Evolutionary conservation across 2,888 invertebrate genomes (phyloP).

Genomic region (Lumbricus terrestris): DNA sequence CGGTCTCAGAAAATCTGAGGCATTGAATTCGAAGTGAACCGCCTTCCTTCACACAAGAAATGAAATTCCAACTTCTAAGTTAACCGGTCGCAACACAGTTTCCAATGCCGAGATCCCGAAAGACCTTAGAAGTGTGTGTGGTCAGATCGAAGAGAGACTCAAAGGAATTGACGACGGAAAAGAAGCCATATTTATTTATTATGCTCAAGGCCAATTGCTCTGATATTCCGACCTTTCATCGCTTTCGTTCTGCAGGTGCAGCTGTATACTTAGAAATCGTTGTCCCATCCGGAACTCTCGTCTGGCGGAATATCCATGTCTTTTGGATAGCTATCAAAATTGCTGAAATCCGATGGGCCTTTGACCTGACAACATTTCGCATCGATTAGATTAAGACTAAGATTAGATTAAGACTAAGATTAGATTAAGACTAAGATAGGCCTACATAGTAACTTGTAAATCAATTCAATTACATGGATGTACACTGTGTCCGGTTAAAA

Average conservation of each 20-base stretch:
- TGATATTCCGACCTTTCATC: background rate
- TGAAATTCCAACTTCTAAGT: background rate
- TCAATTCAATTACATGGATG: no score
- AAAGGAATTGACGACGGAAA: background rate
- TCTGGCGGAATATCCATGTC: conserved; percentile 88
- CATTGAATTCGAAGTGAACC: no score
- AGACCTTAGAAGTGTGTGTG: background rate
- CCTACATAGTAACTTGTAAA: background rate
- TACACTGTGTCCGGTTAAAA: no score
- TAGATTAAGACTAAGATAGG: background rate
- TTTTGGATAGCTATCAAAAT: conserved; percentile 98
- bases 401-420: background rate
- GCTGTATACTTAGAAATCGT: conserved; percentile 72
- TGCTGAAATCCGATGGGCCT: conserved; percentile 82
- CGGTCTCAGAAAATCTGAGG: background rate
- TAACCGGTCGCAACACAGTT: no score
- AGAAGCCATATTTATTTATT: no score
- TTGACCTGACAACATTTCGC: conserved; percentile 64
- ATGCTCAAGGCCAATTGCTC: background rate
- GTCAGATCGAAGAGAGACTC: background rate
- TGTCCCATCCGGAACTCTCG: conserved; percentile 93
- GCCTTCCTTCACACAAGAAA: background rate
- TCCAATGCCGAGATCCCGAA: background rate
- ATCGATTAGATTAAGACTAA: background rate
- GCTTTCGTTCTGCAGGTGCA: background rate